A percentile compares a stretch with the other conserved stretches of the same genome.
These are phyloP conservation scores for Sebastes dallii DNA, from an alignment of 2,797 vertebrate species.

Conservation along the genomic window DNA sequence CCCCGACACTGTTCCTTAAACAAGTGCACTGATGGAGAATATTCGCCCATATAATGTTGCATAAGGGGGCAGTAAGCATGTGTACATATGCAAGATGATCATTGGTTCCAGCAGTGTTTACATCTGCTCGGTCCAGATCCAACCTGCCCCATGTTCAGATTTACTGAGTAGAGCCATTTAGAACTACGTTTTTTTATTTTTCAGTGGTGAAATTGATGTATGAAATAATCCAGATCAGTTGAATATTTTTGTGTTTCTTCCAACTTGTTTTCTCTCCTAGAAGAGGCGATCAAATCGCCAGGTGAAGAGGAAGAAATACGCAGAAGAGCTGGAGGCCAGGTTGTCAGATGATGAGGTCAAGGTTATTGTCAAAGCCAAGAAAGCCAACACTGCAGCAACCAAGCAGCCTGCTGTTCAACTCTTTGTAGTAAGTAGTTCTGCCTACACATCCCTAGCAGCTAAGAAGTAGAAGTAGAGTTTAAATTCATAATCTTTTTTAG, in stretches of 20 bases:
- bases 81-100: background rate
- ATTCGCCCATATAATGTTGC: background rate
- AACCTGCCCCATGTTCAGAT: background rate
- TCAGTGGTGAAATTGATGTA: background rate
- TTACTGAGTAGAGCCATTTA: background rate
- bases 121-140: background rate
- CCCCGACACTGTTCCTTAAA: background rate
- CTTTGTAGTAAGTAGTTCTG: conserved; percentile 89
- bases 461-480: background rate
- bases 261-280: conserved; percentile 72
- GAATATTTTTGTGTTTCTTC: background rate
- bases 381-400: conserved; percentile 82
- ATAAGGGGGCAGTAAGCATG: background rate
- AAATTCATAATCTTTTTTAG: background rate
- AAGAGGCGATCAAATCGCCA: conserved; percentile 98
- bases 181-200: background rate
- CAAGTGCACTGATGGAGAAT: background rate
- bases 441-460: background rate
- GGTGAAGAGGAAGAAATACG: conserved; percentile 96
- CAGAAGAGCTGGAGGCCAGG: conserved; percentile 92
- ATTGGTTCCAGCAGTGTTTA: background rate
- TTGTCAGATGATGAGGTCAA: conserved; percentile 94
- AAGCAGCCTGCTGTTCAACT: conserved; percentile 90
- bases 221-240: background rate
- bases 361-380: conserved; percentile 91